phyloP scores from a whole-genome alignment of 2,113 vertebrate species.

The Apteryx owenii region DNA sequence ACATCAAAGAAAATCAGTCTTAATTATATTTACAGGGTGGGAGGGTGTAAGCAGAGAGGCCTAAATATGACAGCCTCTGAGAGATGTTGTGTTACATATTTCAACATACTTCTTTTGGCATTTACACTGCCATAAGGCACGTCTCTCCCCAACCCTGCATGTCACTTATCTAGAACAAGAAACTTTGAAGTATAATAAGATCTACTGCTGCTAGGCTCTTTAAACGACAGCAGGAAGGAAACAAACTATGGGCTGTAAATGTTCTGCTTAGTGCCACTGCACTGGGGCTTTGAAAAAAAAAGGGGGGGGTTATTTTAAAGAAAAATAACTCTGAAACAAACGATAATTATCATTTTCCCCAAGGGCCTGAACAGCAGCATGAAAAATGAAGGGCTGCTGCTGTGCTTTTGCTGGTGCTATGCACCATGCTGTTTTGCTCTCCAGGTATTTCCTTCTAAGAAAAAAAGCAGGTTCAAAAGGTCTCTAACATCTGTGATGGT shows the following conservation, averaged over 20 bases:
- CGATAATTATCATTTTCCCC: neutral
- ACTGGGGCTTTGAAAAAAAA: neutral
- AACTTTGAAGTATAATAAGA: conserved; percentile 16
- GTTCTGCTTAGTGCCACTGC: neutral
- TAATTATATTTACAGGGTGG: neutral
- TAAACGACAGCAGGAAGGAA: neutral
- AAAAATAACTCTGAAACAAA: conserved; percentile 1
- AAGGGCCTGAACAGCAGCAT: neutral
- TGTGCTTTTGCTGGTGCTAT: neutral
- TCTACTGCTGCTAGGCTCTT: neutral
- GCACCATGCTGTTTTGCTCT: neutral
- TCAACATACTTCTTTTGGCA: neutral
- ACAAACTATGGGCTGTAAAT: neutral
- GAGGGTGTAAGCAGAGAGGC: neutral
- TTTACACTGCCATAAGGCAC: neutral
- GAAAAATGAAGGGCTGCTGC: neutral
- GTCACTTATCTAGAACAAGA: neutral
- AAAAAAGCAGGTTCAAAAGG: conserved; percentile 5
- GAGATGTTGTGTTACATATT: neutral
- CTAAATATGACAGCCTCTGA: neutral
- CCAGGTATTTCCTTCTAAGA: neutral
- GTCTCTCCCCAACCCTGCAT: neutral
- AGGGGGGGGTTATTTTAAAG: neutral
- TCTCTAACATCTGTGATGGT: neutral
- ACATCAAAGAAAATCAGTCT: conserved; percentile 13